Evolutionary conservation across 37 sponge, comb jelly and placozoan species (phyloP).

Genomic region (Agelas oroides): DNA sequence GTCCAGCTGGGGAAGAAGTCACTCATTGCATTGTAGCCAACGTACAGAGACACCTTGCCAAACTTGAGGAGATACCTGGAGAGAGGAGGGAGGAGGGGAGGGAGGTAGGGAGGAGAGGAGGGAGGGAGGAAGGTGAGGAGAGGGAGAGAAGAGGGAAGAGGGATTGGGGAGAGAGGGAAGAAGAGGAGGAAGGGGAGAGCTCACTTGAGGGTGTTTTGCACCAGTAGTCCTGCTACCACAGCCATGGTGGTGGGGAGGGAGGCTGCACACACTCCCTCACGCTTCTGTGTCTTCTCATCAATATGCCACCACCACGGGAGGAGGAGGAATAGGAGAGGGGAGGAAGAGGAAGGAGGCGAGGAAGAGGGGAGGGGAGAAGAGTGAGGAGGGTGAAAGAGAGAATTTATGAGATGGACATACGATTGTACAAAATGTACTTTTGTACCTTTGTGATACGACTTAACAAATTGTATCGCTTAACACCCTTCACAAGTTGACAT

Average conservation of each 20-base stretch:
- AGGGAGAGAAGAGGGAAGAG: no score
- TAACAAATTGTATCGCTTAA: no score
- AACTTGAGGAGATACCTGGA: constrained; percentile 84
- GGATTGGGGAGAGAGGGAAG: no score
- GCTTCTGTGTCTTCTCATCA: constrained; percentile 97
- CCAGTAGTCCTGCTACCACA: constrained; percentile 96
- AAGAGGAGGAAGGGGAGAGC: no score
- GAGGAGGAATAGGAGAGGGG: constrained; percentile 43
- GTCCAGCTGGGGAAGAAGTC: constrained; percentile 94
- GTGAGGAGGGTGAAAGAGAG: neutral
- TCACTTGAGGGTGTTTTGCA: constrained; percentile 96
- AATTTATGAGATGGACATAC: no score
- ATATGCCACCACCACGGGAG: constrained; percentile 98
- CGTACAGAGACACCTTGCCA: constrained; percentile 87
- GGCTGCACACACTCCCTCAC: constrained; percentile 99
- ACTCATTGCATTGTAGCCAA: constrained; percentile 95
- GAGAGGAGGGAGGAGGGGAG: neutral
- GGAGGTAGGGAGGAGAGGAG: neutral
- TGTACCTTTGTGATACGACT: no score
- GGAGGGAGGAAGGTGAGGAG: neutral
- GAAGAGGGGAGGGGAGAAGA: neutral
- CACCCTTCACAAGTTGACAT: no score
- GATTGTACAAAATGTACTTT: no score
- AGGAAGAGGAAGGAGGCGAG: neutral
- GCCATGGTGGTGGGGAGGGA: constrained; percentile 99